These are phyloP conservation scores for Pseudomyrmex flavicornis DNA, from an alignment of 1,140 invertebrate species.

Conservation along the genomic window DNA sequence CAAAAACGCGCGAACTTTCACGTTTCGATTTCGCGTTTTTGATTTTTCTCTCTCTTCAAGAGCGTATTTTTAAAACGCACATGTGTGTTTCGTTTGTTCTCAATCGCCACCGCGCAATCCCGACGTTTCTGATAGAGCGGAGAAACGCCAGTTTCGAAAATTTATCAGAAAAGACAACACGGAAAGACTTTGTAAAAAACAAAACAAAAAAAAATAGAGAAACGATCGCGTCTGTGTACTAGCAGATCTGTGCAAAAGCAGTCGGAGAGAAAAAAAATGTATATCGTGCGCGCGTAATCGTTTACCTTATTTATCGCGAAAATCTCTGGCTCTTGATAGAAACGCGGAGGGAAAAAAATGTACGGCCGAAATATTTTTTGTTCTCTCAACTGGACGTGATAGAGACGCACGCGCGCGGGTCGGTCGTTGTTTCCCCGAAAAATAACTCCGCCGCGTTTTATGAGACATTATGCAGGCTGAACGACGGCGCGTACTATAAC, in stretches of 20 bases:
- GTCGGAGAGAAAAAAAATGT: background rate
- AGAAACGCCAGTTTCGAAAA: background rate
- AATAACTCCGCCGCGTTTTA: slow-evolving; percentile 50
- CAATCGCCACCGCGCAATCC: background rate
- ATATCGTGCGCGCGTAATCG: background rate
- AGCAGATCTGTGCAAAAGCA: background rate
- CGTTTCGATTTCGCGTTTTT: background rate
- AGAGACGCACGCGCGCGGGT: slow-evolving; percentile 9
- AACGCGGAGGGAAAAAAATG: background rate
- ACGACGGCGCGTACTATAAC: slow-evolving; percentile 45
- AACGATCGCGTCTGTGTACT: background rate
- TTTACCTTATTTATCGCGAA: background rate
- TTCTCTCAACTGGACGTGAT: slow-evolving; percentile 28
- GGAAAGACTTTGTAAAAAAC: too few relatives aligned
- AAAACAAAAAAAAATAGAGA: background rate
- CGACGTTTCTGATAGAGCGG: background rate
- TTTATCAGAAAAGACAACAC: background rate
- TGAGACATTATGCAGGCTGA: slow-evolving; percentile 58
- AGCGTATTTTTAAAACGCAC: background rate
- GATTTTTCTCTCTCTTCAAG: too few relatives aligned
- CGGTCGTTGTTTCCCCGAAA: slow-evolving; percentile 50
- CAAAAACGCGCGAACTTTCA: background rate
- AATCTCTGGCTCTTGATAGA: background rate
- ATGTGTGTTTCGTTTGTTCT: background rate
- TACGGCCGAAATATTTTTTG: slow-evolving; percentile 42